Percentiles rank a stretch among this genome's conserved stretches.
phyloP scores from a whole-genome alignment of 1,140 invertebrate species.

The Yoshiicerus persimilis region DNA sequence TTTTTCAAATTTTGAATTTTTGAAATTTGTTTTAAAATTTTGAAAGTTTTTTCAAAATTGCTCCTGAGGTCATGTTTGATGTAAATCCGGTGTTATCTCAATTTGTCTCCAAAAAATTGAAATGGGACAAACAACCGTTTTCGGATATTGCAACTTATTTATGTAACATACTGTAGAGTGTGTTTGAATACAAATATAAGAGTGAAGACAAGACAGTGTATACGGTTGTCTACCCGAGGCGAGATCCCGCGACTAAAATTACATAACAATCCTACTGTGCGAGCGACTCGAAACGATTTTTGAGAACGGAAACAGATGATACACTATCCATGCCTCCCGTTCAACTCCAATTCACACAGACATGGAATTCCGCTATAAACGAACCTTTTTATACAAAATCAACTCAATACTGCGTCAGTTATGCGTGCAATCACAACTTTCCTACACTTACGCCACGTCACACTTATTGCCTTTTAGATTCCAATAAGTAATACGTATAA shows the following conservation, averaged over 20 bases:
- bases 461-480: not conserved
- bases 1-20: too few species aligned
- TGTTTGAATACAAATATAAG: not conserved
- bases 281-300: constrained; percentile 31
- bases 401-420: not conserved
- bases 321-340: not conserved
- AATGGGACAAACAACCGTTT: too few species aligned
- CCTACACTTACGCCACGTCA: not conserved
- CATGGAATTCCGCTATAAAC: not conserved
- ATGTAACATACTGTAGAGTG: too few species aligned
- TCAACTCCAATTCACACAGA: not conserved
- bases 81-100: too few species aligned
- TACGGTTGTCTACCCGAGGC: not conserved
- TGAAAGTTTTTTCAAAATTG: too few species aligned
- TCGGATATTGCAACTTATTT: too few species aligned
- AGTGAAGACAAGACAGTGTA: not conserved
- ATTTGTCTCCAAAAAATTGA: too few species aligned
- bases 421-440: not conserved
- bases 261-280: not conserved
- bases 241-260: not conserved
- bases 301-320: constrained; percentile 46
- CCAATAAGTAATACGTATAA: not conserved
- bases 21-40: too few species aligned
- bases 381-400: not conserved
- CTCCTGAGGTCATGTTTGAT: too few species aligned